These are phyloP conservation scores for Buceros bicornis DNA, from an alignment of 2,797 vertebrate species.

Conservation along the genomic window DNA sequence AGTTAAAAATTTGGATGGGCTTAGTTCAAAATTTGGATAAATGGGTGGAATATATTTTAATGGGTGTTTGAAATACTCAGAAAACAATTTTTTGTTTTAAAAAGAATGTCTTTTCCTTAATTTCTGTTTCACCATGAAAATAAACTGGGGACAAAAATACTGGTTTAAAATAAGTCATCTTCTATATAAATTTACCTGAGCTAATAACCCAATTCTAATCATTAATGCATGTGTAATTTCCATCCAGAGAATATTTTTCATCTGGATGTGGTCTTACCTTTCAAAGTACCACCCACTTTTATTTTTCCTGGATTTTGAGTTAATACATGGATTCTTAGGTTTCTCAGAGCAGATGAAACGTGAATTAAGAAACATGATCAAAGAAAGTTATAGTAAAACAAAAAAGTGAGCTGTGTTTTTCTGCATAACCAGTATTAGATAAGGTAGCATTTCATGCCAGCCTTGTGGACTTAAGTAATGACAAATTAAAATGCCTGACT, in stretches of 20 bases:
- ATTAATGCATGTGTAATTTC: not conserved
- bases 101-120: rapidly evolving
- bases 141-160: not conserved
- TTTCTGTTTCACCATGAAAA: not conserved
- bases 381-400: not conserved
- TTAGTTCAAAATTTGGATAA: not conserved
- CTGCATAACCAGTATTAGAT: not conserved
- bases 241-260: not conserved
- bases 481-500: not conserved
- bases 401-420: not conserved
- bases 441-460: not conserved
- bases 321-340: not conserved
- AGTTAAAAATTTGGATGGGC: not conserved
- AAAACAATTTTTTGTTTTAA: not conserved
- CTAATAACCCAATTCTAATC: not conserved
- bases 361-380: not conserved
- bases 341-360: not conserved
- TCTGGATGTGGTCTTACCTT: not conserved
- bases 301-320: not conserved
- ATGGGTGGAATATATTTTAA: not conserved
- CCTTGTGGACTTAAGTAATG: too few species aligned
- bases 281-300: rapidly evolving
- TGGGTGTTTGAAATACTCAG: rapidly evolving
- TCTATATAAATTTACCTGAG: too few species aligned
- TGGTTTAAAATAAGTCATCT: rapidly evolving